These are phyloP conservation scores for Pinna nobilis DNA, from an alignment of 1,140 invertebrate genomes.

Conservation along the genomic window DNA sequence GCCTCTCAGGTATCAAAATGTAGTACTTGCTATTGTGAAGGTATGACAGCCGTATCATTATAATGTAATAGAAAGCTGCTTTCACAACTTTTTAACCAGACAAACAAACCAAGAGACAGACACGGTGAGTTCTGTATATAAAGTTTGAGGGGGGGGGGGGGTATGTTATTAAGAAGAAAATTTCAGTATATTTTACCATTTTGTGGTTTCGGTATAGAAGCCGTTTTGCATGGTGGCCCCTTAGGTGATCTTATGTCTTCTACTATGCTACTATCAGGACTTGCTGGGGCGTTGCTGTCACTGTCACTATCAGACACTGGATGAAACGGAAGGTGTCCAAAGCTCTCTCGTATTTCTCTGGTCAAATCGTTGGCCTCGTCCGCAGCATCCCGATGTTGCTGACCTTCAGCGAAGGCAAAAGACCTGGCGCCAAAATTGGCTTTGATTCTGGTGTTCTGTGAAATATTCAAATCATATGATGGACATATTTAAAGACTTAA, in stretches of 20 bases:
- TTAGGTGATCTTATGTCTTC: constrained; percentile 51
- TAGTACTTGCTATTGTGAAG: too few relatives aligned
- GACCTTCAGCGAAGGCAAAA: constrained; percentile 73
- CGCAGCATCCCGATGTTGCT: constrained; percentile 69
- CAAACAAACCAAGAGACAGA: too few relatives aligned
- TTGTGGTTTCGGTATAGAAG: constrained; percentile 59
- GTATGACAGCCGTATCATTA: neutral
- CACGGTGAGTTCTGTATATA: too few relatives aligned
- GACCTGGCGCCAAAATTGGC: constrained; percentile 74
- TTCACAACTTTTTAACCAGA: too few relatives aligned
- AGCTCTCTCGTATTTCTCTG: constrained; percentile 69
- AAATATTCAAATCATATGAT: neutral
- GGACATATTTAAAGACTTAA: neutral
- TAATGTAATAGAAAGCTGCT: too few relatives aligned
- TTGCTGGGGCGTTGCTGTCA: constrained; percentile 48
- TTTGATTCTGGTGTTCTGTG: constrained; percentile 68
- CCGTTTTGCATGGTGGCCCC: constrained; percentile 63
- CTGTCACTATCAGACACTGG: constrained; percentile 68
- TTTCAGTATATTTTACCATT: constrained; percentile 58
- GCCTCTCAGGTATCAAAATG: too few relatives aligned
- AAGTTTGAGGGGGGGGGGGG: neutral
- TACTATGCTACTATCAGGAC: constrained; percentile 18
- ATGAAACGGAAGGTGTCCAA: constrained; percentile 70
- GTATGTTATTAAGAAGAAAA: too few relatives aligned
- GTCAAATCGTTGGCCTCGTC: constrained; percentile 68